Evolutionary conservation across 2,113 vertebrate genomes (phyloP), one percentile per base, ranked within the genome.

Genomic region (Chlorodrepanis virens): DNA sequence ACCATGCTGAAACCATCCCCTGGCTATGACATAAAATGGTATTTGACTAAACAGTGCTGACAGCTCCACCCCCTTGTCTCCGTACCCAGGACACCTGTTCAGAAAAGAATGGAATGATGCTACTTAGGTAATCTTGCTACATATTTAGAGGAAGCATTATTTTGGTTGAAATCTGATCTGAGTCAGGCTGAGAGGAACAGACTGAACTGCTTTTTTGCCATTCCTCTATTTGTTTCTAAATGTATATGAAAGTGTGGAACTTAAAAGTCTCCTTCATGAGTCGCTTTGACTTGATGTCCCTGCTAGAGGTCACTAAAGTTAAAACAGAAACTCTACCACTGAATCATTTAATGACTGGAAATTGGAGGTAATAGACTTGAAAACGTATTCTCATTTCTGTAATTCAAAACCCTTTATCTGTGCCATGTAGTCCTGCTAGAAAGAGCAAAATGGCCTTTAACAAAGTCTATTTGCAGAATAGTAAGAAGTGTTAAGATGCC

Each of bases 311-410:
- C 94, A 95, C 85, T 81, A 27, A 90, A 94, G 79, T 88, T 96
- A 95, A 95, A 93, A 59, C n/a, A 89, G 83, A 93, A 95, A 89
- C 72, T 94, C 91, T 95, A 42, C 76, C 52, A 93, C 52, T 93
- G 90, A 95, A 95, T 96, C 96, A 92, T 95, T 95, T 96, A 96
- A 95, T 94, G 90, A 93, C 68, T 96, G 40, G 90, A 96, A 97
- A 61, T 96, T 93, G 96, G 89, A 86, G 93, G 83, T 85, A 93
- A 91, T 93, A 96, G 94, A 93, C 93, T 87, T 94, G 79, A 96
- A 95, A 90, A 68, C 35, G 15, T 42, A 96, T 84, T 88, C 70
- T 95, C 68, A 86, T 93, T 82, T 67, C 74, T 72, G 88, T 93
- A 94, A 81, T 79, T 90, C 78, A 81, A 92, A 92, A 52, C 65